Percentiles rank a stretch among this genome's conserved stretches.
Conservation (phyloP, 2,888 invertebrate genomes). For the Harpagoxenus sublaevis region DNA sequence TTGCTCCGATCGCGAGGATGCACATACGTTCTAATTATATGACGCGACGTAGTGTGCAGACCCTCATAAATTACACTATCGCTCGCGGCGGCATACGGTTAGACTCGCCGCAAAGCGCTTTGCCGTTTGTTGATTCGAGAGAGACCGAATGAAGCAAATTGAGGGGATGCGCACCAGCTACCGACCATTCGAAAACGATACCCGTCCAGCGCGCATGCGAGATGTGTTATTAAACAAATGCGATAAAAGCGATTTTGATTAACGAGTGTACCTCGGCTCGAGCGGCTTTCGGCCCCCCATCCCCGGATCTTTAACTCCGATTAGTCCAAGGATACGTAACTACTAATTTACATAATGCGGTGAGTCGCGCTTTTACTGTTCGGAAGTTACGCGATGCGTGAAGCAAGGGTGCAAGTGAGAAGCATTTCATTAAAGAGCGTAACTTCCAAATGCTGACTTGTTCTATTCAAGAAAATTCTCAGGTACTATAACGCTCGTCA, state of each 20-base stretch:
- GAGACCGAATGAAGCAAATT: slow-evolving; percentile 26
- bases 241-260: slow-evolving; percentile 41
- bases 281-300: slow-evolving; percentile 11
- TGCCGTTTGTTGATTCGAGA: slow-evolving; percentile 47
- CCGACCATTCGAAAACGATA: slow-evolving; percentile 40
- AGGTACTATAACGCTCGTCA: not conserved
- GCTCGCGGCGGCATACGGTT: slow-evolving; percentile 53
- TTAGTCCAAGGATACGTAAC: slow-evolving; percentile 45
- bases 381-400: slow-evolving; percentile 51
- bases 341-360: slow-evolving; percentile 50
- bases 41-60: slow-evolving; percentile 42
- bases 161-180: slow-evolving; percentile 25
- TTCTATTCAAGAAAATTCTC: slow-evolving; percentile 13
- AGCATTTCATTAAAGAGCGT: slow-evolving; percentile 26
- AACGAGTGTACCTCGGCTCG: not conserved
- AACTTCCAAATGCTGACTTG: not conserved
- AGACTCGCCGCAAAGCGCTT: slow-evolving; percentile 45
- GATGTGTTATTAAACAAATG: slow-evolving; percentile 44
- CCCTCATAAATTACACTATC: slow-evolving; percentile 61
- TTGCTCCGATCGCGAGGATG: slow-evolving; percentile 39
- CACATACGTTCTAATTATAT: slow-evolving; percentile 63
- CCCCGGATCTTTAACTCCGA: slow-evolving; percentile 42
- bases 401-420: slow-evolving; percentile 46
- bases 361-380: slow-evolving; percentile 44
- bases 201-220: not conserved